Evolutionary conservation across 2,888 invertebrate species (phyloP).

Genomic region (Serrognathus titanus): DNA sequence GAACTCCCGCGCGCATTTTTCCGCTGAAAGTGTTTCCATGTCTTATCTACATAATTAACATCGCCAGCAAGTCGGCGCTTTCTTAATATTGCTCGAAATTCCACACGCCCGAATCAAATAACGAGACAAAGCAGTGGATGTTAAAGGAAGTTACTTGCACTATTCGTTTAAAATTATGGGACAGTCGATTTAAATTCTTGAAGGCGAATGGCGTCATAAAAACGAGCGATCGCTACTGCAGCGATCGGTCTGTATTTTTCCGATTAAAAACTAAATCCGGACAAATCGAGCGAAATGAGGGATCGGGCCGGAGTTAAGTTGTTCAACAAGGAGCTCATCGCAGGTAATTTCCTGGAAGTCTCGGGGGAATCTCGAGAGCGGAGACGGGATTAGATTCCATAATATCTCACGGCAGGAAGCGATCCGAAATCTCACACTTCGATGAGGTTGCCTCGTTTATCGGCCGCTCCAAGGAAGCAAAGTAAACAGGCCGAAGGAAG

Average conservation of each 20-base stretch:
- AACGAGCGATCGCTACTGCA: too few relatives aligned
- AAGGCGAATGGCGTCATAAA: too few relatives aligned
- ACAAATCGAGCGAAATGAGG: constrained; percentile 2
- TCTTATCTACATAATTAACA: too few relatives aligned
- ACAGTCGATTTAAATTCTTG: too few relatives aligned
- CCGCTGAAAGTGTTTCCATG: too few relatives aligned
- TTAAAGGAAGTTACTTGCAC: too few relatives aligned
- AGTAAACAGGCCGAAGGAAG: background rate
- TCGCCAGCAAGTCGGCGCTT: too few relatives aligned
- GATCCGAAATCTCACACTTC: background rate
- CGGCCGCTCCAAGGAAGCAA: background rate
- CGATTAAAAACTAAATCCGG: constrained; percentile 1
- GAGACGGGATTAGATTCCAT: background rate
- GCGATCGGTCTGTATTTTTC: background rate
- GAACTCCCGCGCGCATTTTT: too few relatives aligned
- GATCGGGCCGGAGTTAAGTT: constrained; percentile 1
- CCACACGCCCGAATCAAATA: too few relatives aligned
- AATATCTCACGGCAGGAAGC: background rate
- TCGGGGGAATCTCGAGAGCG: background rate
- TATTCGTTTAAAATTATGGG: too few relatives aligned
- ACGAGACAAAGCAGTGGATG: too few relatives aligned
- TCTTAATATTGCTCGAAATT: too few relatives aligned
- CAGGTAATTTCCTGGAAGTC: background rate
- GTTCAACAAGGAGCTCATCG: constrained; percentile 1
- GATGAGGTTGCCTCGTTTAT: background rate